These are phyloP conservation scores for Cantharis rufa DNA, from an alignment of 2,888 invertebrate species.

Conservation along the genomic window DNA sequence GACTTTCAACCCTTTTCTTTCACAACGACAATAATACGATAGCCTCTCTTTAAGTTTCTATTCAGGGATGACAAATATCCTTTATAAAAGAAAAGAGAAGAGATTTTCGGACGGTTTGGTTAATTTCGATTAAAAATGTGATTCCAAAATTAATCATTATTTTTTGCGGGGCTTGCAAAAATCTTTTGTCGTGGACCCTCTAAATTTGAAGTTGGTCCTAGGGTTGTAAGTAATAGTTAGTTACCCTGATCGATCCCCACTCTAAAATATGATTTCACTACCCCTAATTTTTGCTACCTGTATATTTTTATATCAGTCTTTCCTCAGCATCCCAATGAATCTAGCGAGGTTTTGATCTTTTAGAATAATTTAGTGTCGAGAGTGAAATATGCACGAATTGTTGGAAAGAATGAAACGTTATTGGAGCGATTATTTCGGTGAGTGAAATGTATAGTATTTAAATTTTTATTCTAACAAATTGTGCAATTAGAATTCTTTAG, in stretches of 20 bases:
- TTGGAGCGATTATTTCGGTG: constrained; percentile 44
- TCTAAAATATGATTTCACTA: constrained; percentile 31
- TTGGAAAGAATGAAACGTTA: constrained; percentile 46
- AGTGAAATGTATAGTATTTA: constrained; percentile 25
- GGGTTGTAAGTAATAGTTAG: constrained; percentile 43
- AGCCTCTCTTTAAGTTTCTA: neutral
- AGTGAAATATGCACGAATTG: constrained; percentile 41
- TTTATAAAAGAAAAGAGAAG: neutral
- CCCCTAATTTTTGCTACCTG: constrained; percentile 44
- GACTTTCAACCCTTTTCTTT: constrained; percentile 32
- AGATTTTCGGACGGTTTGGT: neutral
- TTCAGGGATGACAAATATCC: neutral
- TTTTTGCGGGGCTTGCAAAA: constrained; percentile 43
- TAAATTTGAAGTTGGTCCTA: constrained; percentile 39
- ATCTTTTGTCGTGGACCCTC: constrained; percentile 41
- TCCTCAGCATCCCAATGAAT: constrained; percentile 31
- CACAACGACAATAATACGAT: constrained; percentile 4
- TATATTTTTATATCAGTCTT: constrained; percentile 37
- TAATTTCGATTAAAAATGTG: constrained; percentile 20
- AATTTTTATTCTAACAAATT: neutral
- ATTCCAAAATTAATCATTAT: constrained; percentile 44
- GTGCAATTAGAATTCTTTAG: constrained; percentile 20
- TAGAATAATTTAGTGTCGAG: constrained; percentile 4
- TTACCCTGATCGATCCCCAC: constrained; percentile 41
- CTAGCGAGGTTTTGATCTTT: neutral